Percentiles rank a stretch among this genome's conserved stretches.
phyloP scores from a whole-genome alignment of 2,797 vertebrate species.

The Pseudocheirus occidentalis region DNA sequence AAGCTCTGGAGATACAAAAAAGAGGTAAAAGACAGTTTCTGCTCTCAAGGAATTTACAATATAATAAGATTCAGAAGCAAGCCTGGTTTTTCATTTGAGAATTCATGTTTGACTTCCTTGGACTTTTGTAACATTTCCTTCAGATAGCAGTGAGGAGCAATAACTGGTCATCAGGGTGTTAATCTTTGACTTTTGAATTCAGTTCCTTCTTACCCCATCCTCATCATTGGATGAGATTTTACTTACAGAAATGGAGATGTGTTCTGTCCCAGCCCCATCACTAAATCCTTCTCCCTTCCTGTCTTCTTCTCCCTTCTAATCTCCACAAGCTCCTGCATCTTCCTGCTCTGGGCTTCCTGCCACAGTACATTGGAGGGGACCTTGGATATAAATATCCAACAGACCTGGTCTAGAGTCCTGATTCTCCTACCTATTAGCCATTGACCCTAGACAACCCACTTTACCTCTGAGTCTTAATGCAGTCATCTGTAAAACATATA shows the following conservation, averaged over 20 bases:
- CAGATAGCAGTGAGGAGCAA: background rate
- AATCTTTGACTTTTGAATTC: background rate
- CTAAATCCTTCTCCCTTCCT: background rate
- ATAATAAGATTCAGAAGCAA: background rate
- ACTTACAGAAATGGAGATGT: constrained; percentile 10
- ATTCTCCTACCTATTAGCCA: background rate
- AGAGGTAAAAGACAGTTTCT: background rate
- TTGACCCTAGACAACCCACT: background rate
- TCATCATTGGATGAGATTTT: constrained; percentile 3
- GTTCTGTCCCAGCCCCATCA: background rate
- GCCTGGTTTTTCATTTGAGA: constrained; percentile 16
- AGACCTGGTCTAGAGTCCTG: background rate
- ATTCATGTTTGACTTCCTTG: constrained; percentile 1
- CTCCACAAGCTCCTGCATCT: background rate
- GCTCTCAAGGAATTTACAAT: background rate
- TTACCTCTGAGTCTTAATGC: background rate
- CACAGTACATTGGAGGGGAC: background rate
- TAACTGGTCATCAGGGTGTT: constrained; percentile 8
- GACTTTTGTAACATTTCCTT: constrained; percentile 20
- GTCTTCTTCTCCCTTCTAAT: background rate
- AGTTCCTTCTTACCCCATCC: background rate
- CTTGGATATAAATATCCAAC: background rate
- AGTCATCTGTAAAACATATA: background rate
- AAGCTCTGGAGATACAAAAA: background rate
- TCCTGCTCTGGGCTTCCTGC: background rate